These are phyloP conservation scores for Rhodinocichla rosea DNA, from an alignment of 2,113 vertebrate species.

Conservation along the genomic window DNA sequence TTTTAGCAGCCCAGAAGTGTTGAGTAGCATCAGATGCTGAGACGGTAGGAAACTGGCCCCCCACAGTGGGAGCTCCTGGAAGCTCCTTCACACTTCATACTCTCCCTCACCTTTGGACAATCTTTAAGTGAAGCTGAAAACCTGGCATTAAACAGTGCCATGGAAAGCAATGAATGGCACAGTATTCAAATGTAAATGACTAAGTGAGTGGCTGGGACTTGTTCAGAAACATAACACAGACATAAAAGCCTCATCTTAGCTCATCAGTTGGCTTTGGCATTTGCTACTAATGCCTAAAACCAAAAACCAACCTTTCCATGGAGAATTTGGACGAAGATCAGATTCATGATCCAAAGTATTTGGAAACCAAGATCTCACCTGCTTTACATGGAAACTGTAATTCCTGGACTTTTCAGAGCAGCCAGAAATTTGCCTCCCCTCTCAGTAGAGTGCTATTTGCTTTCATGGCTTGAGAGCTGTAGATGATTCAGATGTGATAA, in stretches of 20 bases:
- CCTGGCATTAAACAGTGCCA: background rate
- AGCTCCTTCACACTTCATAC: background rate
- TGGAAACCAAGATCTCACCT: conserved; percentile 21
- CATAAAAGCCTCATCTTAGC: background rate
- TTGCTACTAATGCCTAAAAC: conserved; percentile 4
- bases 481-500: background rate
- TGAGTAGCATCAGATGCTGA: background rate
- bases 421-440: background rate
- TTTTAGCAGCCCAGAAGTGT: background rate
- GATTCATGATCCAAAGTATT: background rate
- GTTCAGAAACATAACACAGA: background rate
- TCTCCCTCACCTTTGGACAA: background rate
- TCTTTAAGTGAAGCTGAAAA: background rate
- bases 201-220: background rate
- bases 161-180: background rate
- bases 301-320: background rate
- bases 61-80: background rate
- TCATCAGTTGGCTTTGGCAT: background rate
- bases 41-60: background rate
- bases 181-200: background rate
- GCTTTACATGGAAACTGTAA: conserved; percentile 28
- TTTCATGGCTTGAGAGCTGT: background rate
- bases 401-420: background rate
- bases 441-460: background rate
- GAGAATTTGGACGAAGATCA: background rate